phyloP scores from a whole-genome alignment of 2,113 vertebrate species.

The Myotis davidii region DNA sequence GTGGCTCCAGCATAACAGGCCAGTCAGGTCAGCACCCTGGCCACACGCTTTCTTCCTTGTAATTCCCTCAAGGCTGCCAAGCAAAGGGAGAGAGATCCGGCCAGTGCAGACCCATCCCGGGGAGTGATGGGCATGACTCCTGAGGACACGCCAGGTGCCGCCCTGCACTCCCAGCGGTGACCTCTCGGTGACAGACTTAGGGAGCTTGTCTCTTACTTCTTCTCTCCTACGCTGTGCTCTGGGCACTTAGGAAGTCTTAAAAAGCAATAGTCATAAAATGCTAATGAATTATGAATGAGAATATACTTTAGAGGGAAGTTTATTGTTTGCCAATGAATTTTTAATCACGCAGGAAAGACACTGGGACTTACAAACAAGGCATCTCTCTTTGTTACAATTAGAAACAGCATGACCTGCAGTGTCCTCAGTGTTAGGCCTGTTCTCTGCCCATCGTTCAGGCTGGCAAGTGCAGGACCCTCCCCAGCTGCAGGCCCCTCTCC shows the following conservation, averaged over 20 bases:
- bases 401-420: not conserved
- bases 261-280: not conserved
- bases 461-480: too few relatives aligned
- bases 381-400: not conserved
- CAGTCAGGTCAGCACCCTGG: not conserved
- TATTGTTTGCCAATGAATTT: conserved; percentile 42
- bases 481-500: not conserved
- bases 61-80: not conserved
- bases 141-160: not conserved
- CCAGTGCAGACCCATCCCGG: not conserved
- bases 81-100: not conserved
- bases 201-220: not conserved
- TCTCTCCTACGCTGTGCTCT: not conserved
- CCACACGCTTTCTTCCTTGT: not conserved
- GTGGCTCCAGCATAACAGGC: not conserved
- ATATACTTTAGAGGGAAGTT: conserved; percentile 28
- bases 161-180: accelerated
- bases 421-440: accelerated
- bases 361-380: not conserved
- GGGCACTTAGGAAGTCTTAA: not conserved
- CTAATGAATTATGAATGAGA: conserved; percentile 5
- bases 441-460: not conserved
- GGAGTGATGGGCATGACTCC: accelerated
- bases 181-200: not conserved
- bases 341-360: conserved; percentile 24